Evolutionary conservation across 2,113 vertebrate genomes (phyloP).

Genomic region (Mormoops blainvillei): DNA sequence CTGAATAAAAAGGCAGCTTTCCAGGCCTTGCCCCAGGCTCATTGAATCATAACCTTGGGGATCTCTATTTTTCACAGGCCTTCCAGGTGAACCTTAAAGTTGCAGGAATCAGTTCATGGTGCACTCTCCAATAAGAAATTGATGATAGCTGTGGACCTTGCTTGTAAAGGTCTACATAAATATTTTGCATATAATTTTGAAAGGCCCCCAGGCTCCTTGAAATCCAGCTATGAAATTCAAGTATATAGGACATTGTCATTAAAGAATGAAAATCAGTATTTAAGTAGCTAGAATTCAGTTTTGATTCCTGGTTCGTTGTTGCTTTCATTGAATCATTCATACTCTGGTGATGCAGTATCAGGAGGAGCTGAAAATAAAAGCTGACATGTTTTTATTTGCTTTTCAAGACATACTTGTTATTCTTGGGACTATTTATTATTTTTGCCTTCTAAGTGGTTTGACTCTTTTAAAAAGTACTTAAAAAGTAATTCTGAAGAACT

Average conservation of each 20-base stretch:
- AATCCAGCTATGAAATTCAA: background rate
- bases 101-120: background rate
- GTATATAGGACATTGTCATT: background rate
- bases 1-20: background rate
- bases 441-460: background rate
- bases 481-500: background rate
- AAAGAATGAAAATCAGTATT: background rate
- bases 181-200: constrained; percentile 14
- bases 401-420: constrained; percentile 23
- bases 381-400: background rate
- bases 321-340: constrained; percentile 6
- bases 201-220: background rate
- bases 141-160: background rate
- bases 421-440: background rate
- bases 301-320: constrained; percentile 8
- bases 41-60: background rate
- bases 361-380: background rate
- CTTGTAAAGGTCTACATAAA: background rate
- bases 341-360: background rate
- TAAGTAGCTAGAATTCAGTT: background rate
- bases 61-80: background rate
- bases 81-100: background rate
- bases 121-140: background rate
- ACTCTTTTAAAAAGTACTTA: background rate
- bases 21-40: background rate